A percentile compares a stretch with the other conserved stretches of the same genome.
phyloP scores from a whole-genome alignment of 2,797 vertebrate genomes.

The Urosaurus nigricauda region DNA sequence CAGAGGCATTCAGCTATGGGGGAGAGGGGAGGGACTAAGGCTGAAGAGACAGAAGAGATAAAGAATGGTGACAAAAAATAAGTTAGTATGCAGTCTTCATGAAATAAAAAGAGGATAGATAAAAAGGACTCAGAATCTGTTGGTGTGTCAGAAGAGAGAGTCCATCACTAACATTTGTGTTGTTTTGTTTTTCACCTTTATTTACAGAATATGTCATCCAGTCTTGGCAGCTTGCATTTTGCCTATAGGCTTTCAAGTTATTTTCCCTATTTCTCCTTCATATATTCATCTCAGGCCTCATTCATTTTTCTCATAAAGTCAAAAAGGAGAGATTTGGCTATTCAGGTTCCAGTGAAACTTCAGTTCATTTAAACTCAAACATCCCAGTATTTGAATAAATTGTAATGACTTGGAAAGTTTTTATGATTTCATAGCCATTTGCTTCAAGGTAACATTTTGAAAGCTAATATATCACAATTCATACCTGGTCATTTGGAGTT shows the following conservation, averaged over 20 bases:
- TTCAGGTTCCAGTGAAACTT: constrained; percentile 44
- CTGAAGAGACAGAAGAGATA: constrained; percentile 1
- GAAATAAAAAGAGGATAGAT: not conserved
- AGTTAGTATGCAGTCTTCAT: not conserved
- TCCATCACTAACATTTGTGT: not conserved
- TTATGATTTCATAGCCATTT: constrained; percentile 1
- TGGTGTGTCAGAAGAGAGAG: not conserved
- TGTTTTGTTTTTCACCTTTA: not conserved
- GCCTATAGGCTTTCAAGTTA: not conserved
- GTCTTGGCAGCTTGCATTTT: not conserved
- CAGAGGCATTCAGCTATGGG: not conserved
- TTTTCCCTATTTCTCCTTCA: not conserved
- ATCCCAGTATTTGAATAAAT: constrained; percentile 35
- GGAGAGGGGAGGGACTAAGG: not conserved
- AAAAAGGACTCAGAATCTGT: not conserved
- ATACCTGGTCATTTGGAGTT: constrained; percentile 16
- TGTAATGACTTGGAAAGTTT: constrained; percentile 17
- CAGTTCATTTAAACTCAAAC: constrained; percentile 55
- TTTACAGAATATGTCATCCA: not conserved
- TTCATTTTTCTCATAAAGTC: constrained; percentile 2
- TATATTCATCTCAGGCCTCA: constrained; percentile 25
- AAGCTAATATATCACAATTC: constrained; percentile 35
- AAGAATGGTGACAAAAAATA: not conserved
- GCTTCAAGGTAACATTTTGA: not conserved
- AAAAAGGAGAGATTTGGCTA: not conserved